Evolutionary conservation across 2,797 vertebrate genomes (phyloP).

Genomic region (Brotula barbata): DNA sequence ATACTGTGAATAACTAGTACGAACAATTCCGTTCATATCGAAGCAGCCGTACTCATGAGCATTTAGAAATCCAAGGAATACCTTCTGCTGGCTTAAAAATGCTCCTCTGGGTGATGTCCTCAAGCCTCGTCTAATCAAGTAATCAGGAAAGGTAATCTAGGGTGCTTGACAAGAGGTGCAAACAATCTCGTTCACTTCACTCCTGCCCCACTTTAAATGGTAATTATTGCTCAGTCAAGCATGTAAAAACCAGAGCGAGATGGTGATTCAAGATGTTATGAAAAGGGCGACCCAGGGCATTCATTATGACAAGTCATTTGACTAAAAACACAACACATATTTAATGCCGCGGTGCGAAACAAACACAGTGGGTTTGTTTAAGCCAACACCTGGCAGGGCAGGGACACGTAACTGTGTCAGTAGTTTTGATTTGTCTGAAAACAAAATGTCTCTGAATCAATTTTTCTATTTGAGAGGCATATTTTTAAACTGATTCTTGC

Average conservation of each 20-base stretch:
- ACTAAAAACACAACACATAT: constrained; percentile 13
- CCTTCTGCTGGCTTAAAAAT: constrained; percentile 6
- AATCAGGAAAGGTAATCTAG: constrained; percentile 52
- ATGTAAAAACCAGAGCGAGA: constrained; percentile 57
- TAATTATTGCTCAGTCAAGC: constrained; percentile 72
- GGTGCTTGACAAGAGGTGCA: constrained; percentile 50
- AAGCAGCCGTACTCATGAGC: background rate
- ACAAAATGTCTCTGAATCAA: background rate
- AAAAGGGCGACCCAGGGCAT: constrained; percentile 47
- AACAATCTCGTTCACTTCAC: constrained; percentile 62
- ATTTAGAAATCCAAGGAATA: constrained; percentile 11
- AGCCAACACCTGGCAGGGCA: background rate
- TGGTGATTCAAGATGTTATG: constrained; percentile 59
- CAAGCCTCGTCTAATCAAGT: constrained; percentile 54
- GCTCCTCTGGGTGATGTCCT: constrained; percentile 33
- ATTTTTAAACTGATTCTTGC: background rate
- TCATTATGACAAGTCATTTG: constrained; percentile 46
- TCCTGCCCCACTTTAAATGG: constrained; percentile 67
- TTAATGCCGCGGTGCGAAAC: constrained; percentile 12
- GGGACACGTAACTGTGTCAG: background rate
- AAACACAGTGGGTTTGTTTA: background rate
- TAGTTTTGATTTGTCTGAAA: background rate
- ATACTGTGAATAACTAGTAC: background rate
- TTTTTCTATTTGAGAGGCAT: background rate
- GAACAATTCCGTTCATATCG: background rate